Base-by-base conservation (phyloP, 2,888 invertebrate species). In the Oeneis ivallda region DNA sequence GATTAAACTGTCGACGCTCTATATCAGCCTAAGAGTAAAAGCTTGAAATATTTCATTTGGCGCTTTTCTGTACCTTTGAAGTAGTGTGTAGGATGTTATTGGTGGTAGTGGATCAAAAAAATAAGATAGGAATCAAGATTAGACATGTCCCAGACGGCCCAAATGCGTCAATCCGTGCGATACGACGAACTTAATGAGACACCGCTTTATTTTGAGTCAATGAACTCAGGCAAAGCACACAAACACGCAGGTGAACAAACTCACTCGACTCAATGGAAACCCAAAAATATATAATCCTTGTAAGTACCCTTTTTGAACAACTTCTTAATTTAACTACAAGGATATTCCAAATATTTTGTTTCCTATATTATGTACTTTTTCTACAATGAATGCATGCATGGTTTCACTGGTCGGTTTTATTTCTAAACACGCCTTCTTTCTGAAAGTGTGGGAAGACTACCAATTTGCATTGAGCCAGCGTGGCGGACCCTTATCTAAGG, bases 171-270 rank as follows among this genome's bases (percentile, higher is more conserved):
- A 69, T 68, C 63, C 70, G 74, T 76, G 65, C 71, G 74, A 77
- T 70, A 65, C 71, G 74, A 78, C 76, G 68, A 77, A 80, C 80
- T 80, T 77, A 80, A 81, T 74, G 69, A 70, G 75, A 78, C 73
- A 78, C 80, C 77, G 79, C 77, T 81, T 83, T 80, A 81, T 80
- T 77, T 73, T 72, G 67, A 76, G 81, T 81, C 82, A 76, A 74
- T 81, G 86, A 86, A 83, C 84, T 78, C 74, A 68, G 72, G 75
- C 76, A 72, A 72, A 73, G 71, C 70, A 70, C 72, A 76, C 76
- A 74, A 72, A 76, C 76, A 75, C 64, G 66, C 81, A 83, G 83
- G 83, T 85, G 80, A 84, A 84, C 77, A 82, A 81, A 71, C 71
- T 61, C 67, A 68, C 60, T 66, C 26, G 49, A 63, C n/a, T 66